A percentile compares a stretch with the other conserved stretches of the same genome.
These are phyloP conservation scores for Lepus timidus DNA, from an alignment of 2,113 vertebrate genomes.

Conservation along the genomic window DNA sequence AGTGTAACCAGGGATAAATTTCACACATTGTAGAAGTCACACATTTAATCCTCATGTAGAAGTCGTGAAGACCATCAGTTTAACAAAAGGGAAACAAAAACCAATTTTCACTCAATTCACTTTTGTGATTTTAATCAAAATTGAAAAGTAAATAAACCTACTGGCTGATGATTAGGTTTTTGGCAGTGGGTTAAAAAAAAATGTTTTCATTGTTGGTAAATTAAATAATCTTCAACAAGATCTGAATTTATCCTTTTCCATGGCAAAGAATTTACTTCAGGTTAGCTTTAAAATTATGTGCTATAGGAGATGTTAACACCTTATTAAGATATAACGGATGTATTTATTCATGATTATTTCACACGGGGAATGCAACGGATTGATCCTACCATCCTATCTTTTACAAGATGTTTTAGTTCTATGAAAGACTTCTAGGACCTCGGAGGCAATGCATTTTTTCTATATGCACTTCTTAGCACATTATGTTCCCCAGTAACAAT, in stretches of 20 bases:
- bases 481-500: background rate
- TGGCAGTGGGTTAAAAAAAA: background rate
- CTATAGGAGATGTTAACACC: background rate
- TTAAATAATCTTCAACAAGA: conserved; percentile 21
- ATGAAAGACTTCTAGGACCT: background rate
- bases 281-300: background rate
- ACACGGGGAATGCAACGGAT: background rate
- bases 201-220: background rate
- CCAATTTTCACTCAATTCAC: conserved; percentile 30
- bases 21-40: background rate
- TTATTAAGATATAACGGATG: conserved; percentile 42
- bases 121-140: conserved; percentile 51
- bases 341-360: conserved; percentile 41
- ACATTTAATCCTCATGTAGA: background rate
- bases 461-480: background rate
- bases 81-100: conserved; percentile 57
- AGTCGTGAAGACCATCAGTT: background rate
- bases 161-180: conserved; percentile 11
- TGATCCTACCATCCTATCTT: background rate
- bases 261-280: background rate
- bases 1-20: background rate
- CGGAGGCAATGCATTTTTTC: background rate
- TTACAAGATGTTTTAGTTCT: background rate
- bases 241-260: background rate
- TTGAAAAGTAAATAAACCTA: background rate